A percentile compares a stretch with the other conserved stretches of the same genome.
These are phyloP conservation scores for Diglossa cyanea DNA, from an alignment of 2,797 vertebrate species.

Conservation along the genomic window DNA sequence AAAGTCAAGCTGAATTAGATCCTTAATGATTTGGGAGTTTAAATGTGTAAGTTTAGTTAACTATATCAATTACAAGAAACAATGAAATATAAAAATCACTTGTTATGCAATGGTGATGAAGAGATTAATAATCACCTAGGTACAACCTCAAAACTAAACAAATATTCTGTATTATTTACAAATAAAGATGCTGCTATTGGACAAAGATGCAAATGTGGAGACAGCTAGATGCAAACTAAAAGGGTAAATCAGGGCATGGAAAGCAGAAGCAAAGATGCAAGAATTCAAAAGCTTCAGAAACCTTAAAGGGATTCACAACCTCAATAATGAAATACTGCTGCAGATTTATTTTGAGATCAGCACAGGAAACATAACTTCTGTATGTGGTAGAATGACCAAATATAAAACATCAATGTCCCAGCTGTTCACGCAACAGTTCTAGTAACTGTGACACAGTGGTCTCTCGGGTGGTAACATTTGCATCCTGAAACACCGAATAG, in stretches of 20 bases:
- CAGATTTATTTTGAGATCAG: not conserved
- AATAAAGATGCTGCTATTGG: not conserved
- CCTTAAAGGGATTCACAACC: not conserved
- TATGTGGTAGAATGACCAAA: not conserved
- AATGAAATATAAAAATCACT: not conserved
- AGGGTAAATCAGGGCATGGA: not conserved
- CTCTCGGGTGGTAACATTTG: not conserved
- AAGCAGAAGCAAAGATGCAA: not conserved
- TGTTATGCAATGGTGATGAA: not conserved
- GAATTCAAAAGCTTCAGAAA: not conserved
- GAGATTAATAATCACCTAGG: not conserved
- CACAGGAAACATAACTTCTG: not conserved
- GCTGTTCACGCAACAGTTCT: not conserved
- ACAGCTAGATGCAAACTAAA: not conserved
- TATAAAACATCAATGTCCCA: not conserved
- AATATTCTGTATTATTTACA: not conserved
- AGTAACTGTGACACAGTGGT: not conserved
- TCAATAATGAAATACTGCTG: not conserved
- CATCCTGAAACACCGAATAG: not conserved
- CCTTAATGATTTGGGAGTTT: not conserved
- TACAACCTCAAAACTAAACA: not conserved
- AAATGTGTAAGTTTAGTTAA: not conserved
- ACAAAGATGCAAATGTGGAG: not conserved
- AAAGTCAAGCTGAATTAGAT: not conserved
- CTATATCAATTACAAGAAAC: not conserved